phyloP scores from a whole-genome alignment of 2,888 invertebrate species.

The Sphaerophoria taeniata region DNA sequence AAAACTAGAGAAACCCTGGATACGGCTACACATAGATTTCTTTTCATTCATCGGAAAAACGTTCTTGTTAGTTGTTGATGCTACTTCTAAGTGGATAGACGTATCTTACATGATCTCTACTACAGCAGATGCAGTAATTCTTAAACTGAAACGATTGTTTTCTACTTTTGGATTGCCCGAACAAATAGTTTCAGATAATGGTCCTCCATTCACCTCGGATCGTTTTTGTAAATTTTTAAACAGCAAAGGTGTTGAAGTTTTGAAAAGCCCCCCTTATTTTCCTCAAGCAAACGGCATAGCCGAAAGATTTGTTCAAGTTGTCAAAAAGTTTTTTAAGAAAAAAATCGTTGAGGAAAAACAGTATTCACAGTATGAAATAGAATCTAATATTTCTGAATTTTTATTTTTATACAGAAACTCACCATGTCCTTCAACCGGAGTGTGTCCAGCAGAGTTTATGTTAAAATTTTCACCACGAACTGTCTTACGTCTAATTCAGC shows the following conservation, averaged over 20 bases:
- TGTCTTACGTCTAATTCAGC: constrained; percentile 29
- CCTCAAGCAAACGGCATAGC: constrained; percentile 49
- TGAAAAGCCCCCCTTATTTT: constrained; percentile 42
- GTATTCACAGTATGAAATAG: constrained; percentile 18
- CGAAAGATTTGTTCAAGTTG: constrained; percentile 38
- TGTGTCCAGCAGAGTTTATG: constrained; percentile 14
- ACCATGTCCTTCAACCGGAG: constrained; percentile 28
- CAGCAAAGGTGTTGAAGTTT: constrained; percentile 21
- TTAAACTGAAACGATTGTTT: constrained; percentile 25
- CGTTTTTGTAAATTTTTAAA: constrained; percentile 15
- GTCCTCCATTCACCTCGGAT: constrained; percentile 28
- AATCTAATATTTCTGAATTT: constrained; percentile 28
- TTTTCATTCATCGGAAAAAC: constrained; percentile 14
- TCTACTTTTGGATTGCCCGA: constrained; percentile 29
- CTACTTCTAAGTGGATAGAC: constrained; percentile 2
- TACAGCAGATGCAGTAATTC: constrained; percentile 27
- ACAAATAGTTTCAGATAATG: constrained; percentile 35
- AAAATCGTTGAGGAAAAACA: constrained; percentile 6
- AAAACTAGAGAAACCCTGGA: too few relatives aligned
- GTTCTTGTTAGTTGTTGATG: constrained; percentile 20
- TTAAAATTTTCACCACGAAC: constrained; percentile 15
- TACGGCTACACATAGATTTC: too few relatives aligned
- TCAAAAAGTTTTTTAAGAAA: too few relatives aligned
- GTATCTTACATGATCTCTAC: constrained; percentile 14
- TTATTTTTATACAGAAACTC: constrained; percentile 31